Percentiles rank a stretch among this genome's conserved stretches.
Evolutionary conservation across 2,113 vertebrate species (phyloP).

Genomic region (Oxygymnocypris stewartii): DNA sequence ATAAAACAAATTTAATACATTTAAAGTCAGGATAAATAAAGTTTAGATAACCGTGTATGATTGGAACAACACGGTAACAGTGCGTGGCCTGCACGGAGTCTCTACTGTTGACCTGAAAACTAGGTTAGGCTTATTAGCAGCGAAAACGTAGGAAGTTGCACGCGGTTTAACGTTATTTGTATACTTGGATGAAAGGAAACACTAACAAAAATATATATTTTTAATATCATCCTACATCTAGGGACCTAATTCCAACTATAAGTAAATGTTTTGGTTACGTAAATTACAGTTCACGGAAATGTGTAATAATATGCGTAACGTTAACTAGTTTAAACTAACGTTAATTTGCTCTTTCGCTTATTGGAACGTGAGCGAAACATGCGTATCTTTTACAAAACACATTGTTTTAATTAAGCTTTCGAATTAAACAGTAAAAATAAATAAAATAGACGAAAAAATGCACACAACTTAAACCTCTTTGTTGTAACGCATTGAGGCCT

Average conservation of each 20-base stretch:
- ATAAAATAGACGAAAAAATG: background rate
- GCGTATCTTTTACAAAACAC: background rate
- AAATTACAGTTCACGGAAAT: background rate
- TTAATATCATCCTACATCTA: background rate
- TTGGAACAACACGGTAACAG: background rate
- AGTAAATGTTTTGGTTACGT: background rate
- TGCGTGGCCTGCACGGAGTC: background rate
- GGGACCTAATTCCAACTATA: too few relatives aligned
- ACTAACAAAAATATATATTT: background rate
- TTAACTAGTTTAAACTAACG: background rate
- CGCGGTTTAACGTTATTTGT: too few relatives aligned
- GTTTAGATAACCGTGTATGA: too few relatives aligned
- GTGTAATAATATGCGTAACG: too few relatives aligned
- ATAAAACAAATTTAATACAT: too few relatives aligned
- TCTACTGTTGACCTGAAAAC: background rate
- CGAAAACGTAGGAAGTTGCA: background rate
- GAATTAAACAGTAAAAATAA: background rate
- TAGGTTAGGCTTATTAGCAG: background rate
- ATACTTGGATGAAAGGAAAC: background rate
- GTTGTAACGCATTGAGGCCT: constrained; percentile 39
- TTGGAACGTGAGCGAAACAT: background rate
- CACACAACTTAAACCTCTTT: constrained; percentile 34
- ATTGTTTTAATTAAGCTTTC: background rate
- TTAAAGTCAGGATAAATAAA: too few relatives aligned
- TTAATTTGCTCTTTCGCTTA: background rate